Conservation (phyloP, 2,888 invertebrate species). For the Chelonus formosanus region DNA sequence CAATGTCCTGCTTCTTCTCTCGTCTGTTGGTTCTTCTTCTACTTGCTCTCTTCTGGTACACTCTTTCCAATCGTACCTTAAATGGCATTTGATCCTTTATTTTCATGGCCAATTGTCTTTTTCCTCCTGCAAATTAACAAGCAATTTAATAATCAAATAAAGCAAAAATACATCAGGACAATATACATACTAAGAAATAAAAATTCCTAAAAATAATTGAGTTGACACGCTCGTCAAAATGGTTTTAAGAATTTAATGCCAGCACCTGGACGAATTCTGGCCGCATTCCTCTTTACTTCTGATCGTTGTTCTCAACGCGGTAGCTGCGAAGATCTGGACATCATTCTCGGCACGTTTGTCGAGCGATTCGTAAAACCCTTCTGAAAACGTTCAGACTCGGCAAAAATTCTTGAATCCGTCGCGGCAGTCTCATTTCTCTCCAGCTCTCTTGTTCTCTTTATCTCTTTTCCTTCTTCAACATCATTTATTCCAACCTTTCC, state of each 20-base stretch:
- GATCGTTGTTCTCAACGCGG: background rate
- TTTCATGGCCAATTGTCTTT: slow-evolving; percentile 4
- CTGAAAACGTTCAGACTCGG: slow-evolving; percentile 49
- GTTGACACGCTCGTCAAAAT: slow-evolving; percentile 27
- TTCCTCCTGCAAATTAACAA: slow-evolving; percentile 1
- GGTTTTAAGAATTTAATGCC: slow-evolving; percentile 25
- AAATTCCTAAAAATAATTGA: slow-evolving; percentile 18
- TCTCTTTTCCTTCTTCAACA: slow-evolving; percentile 37
- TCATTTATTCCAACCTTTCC: slow-evolving; percentile 29
- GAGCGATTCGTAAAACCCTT: slow-evolving; percentile 56
- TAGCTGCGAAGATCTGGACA: slow-evolving; percentile 35
- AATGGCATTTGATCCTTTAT: slow-evolving; percentile 14
- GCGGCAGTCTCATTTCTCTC: slow-evolving; percentile 42
- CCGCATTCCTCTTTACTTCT: slow-evolving; percentile 26
- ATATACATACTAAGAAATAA: background rate
- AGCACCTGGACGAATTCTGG: slow-evolving; percentile 37
- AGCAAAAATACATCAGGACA: background rate
- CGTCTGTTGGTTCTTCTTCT: slow-evolving; percentile 7
- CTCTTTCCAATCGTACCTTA: slow-evolving; percentile 5
- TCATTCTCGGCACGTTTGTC: slow-evolving; percentile 57
- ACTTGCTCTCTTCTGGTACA: slow-evolving; percentile 1
- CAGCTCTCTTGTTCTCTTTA: slow-evolving; percentile 42
- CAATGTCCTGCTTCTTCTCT: slow-evolving; percentile 21
- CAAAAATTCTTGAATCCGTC: slow-evolving; percentile 49
- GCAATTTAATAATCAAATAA: slow-evolving; percentile 9